Base-by-base conservation (phyloP, 1,140 invertebrate species). In the Caenorhabditis elegans region DNA sequence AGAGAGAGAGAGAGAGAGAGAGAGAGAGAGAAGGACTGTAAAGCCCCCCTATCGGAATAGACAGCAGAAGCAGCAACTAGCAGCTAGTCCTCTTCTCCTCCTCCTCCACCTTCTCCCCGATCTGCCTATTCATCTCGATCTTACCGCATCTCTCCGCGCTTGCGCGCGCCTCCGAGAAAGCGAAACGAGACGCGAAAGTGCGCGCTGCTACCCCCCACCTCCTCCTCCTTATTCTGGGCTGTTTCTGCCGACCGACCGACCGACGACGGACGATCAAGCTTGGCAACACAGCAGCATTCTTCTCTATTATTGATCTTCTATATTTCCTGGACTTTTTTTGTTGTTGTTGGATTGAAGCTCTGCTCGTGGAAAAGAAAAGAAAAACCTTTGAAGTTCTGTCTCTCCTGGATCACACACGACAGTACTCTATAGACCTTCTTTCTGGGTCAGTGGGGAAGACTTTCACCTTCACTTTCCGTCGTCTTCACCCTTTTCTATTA, bases 41-140 rank as follows among this genome's bases (percentile, higher is more conserved):
- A 70, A 70, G 60, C 60, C 60, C 60, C 60, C 43, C 60, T 70
- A 70, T 70, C n/a, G n/a, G n/a, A n/a, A n/a, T n/a, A n/a, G n/a
- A n/a, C n/a, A n/a, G n/a, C n/a, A n/a, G n/a, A n/a, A n/a, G n/a
- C n/a, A n/a, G n/a, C n/a, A 70, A 70, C 43, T 34, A 34, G 31
- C 60, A 70, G 60, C 60, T 43, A 70, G 60, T 70, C 60, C 60
- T 70, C 5, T 15, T 70, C 31, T 39, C 5, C 39, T 70, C 31
- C 28, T 43, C 60, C 11, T 17, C 60, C 15, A 24, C 19, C 60
- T 43, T 34, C 34, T 22, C 60, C 60, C 43, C 60, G 34, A 34
- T 39, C 22, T 70, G 60, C 60, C 60, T 70, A 70, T 70, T 70
- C 60, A 70, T 70, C 60, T 70, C 11, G 17, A 70, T 70, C 60